A percentile compares a stretch with the other conserved stretches of the same genome.
These are phyloP conservation scores for Anhinga anhinga DNA, from an alignment of 2,113 vertebrate genomes.

Conservation along the genomic window DNA sequence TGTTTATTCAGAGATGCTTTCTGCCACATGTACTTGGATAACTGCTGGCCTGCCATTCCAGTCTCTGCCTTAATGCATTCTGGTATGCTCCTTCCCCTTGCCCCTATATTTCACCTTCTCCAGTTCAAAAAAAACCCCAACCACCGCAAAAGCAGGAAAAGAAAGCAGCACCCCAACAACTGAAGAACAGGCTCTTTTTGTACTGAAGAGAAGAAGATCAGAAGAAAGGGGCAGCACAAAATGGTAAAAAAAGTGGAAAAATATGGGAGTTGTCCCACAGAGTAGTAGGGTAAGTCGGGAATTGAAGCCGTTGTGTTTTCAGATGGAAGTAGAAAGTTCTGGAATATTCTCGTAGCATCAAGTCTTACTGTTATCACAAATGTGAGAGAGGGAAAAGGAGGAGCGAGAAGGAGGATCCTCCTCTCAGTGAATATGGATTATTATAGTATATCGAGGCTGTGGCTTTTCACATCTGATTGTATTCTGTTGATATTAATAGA, in stretches of 20 bases:
- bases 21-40: neutral
- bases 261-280: neutral
- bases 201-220: neutral
- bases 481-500: neutral
- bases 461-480: neutral
- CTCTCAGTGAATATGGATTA: neutral
- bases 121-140: neutral
- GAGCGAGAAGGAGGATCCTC: neutral
- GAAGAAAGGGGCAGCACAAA: neutral
- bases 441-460: neutral
- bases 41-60: neutral
- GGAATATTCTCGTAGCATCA: neutral
- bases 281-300: neutral
- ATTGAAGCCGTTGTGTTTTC: neutral
- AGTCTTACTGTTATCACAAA: neutral
- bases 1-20: conserved; percentile 3
- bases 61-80: neutral
- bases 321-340: neutral
- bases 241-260: neutral
- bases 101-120: neutral
- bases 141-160: neutral
- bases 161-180: neutral
- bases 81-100: neutral
- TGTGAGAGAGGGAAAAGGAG: neutral
- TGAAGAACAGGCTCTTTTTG: neutral